These are phyloP conservation scores for Frieseomelitta varia DNA, from an alignment of 1,140 invertebrate species.

Conservation along the genomic window DNA sequence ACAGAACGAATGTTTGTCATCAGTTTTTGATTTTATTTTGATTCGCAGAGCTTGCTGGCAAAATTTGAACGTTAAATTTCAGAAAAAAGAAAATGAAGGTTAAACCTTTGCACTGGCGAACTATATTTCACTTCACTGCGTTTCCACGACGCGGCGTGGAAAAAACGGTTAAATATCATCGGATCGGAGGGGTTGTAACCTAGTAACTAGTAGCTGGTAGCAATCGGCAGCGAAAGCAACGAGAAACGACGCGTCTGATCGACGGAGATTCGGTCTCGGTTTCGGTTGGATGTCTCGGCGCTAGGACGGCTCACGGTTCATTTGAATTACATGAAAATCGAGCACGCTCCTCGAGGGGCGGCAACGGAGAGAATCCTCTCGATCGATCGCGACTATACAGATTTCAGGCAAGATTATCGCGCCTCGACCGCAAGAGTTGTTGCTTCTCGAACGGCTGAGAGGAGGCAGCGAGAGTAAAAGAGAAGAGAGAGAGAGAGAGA, in stretches of 20 bases:
- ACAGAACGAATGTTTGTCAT: no score
- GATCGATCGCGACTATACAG: slow-evolving; percentile 65
- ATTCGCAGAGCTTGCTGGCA: no score
- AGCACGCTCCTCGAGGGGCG: slow-evolving; percentile 50
- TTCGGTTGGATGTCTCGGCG: slow-evolving; percentile 12
- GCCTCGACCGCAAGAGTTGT: slow-evolving; percentile 69
- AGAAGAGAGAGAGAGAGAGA: no score
- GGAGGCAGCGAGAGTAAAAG: background rate
- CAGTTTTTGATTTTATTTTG: no score
- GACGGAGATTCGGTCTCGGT: background rate
- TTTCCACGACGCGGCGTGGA: no score
- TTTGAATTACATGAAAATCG: slow-evolving; percentile 70
- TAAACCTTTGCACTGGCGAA: no score
- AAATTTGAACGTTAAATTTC: no score
- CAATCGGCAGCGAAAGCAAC: background rate
- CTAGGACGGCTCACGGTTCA: slow-evolving; percentile 47
- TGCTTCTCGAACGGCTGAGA: slow-evolving; percentile 60
- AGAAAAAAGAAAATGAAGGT: no score
- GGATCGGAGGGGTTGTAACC: no score
- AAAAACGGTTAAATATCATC: no score
- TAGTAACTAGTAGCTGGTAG: no score
- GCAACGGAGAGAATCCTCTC: slow-evolving; percentile 55
- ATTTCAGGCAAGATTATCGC: slow-evolving; percentile 69
- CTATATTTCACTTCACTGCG: no score
- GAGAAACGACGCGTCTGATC: background rate